phyloP scores from a whole-genome alignment of 2,888 invertebrate species.

The Drosophila cognata region DNA sequence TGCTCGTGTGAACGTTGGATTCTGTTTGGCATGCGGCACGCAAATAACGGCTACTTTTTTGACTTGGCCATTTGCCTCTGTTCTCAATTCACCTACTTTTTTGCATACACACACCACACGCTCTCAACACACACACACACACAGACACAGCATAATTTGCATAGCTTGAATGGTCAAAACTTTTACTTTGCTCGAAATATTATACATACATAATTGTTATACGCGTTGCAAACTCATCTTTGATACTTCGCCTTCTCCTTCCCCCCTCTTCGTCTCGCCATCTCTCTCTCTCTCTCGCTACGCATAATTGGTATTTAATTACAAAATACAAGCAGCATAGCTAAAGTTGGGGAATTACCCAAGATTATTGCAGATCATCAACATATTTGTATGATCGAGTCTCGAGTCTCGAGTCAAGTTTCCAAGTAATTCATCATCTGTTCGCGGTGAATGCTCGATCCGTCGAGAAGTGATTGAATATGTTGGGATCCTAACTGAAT shows the following conservation, averaged over 20 bases:
- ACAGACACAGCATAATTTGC: conserved; percentile 41
- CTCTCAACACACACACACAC: conserved; percentile 11
- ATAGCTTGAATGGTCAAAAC: conserved; percentile 43
- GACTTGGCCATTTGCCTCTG: conserved; percentile 26
- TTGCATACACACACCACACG: conserved; percentile 8
- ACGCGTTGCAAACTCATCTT: conserved; percentile 13
- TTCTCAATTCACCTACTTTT: conserved; percentile 50
- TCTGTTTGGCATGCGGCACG: conserved; percentile 45
- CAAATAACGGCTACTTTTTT: conserved; percentile 52
- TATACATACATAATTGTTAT: conserved; percentile 26
- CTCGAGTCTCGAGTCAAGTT: not conserved
- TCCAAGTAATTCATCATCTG: not conserved
- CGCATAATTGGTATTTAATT: not conserved
- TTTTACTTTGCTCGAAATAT: conserved; percentile 55
- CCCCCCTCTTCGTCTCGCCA: not conserved
- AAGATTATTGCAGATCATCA: not conserved
- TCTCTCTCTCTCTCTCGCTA: not conserved
- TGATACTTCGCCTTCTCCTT: conserved; percentile 8
- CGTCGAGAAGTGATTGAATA: not conserved
- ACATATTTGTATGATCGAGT: not conserved
- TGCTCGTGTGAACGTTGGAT: conserved; percentile 44
- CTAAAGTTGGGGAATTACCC: not conserved
- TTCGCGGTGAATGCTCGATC: not conserved
- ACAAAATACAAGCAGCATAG: not conserved
- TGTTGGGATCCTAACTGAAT: not conserved